These are phyloP conservation scores for Pycnonotus jocosus DNA, from an alignment of 2,113 vertebrate genomes.

Conservation along the genomic window DNA sequence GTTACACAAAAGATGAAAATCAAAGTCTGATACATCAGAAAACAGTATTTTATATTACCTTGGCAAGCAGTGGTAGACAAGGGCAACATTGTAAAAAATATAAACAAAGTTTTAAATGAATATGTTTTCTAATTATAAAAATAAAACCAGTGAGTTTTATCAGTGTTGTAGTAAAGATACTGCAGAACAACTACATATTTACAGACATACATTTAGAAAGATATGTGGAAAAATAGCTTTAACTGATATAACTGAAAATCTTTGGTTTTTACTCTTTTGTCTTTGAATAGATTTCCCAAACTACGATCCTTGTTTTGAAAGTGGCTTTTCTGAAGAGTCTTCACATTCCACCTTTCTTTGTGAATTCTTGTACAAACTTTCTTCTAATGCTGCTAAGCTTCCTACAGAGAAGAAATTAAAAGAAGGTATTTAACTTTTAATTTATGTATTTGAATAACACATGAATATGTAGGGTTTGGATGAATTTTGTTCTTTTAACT, in stretches of 20 bases:
- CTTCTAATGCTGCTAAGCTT: constrained; percentile 69
- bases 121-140: neutral
- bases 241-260: neutral
- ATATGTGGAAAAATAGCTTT: neutral
- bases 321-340: constrained; percentile 64
- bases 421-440: constrained; percentile 77
- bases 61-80: neutral
- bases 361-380: constrained; percentile 87
- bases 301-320: constrained; percentile 75
- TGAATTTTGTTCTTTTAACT: neutral
- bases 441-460: neutral
- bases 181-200: neutral
- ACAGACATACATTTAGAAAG: neutral
- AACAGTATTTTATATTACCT: neutral
- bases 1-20: neutral
- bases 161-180: neutral
- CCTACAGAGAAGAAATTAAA: constrained; percentile 80
- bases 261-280: neutral
- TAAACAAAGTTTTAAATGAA: neutral
- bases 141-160: neutral
- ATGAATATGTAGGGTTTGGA: neutral
- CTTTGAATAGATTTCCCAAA: constrained; percentile 82
- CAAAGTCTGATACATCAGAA: neutral
- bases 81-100: neutral
- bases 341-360: constrained; percentile 81